Base-by-base conservation (phyloP, 1,140 invertebrate species). In the Cataglyphis hispanica region DNA sequence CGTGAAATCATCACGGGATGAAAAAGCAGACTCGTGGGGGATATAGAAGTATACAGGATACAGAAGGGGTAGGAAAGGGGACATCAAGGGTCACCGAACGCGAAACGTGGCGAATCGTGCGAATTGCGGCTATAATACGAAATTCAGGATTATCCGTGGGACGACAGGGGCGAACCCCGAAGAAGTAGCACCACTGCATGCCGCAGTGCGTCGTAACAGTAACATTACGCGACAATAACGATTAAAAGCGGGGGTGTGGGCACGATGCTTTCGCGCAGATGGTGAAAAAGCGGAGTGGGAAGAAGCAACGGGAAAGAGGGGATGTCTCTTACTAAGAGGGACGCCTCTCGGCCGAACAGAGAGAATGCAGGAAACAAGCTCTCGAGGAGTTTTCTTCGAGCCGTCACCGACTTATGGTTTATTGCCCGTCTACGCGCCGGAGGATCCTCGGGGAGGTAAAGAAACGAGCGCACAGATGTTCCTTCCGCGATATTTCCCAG, bases 211-310 rank as follows among this genome's bases (percentile, higher is more conserved):
- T 87, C 88, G 89, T 89, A 88, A 91, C 88, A 81, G 87, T 90
- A 89, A 90, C 87, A 86, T 91, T 86, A 87, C 86, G 76, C 86
- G 76, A 91, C 90, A 89, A 89, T 91, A 91, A 91, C 91, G 91
- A 91, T 91, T 91, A 91, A 91, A 91, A 91, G 84, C 80, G 85
- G 66, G 88, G 43, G 60, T 64, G 72, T 16, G n/a, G 27, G n/a
- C 19, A 46, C 31, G 76, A 37, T 53, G 58, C 50, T 84, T 63
- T 63, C 77, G 25, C 31, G n/a, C 77, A 81, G 84, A 81, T 58
- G 77, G 84, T 22, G 43, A 60, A 40, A 56, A 56, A 67, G 19
- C 8, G 34, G 50, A 16, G 22, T 27, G n/a, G 37, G 53, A 43
- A 5, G 53, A 56, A 43, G 25, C 16, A 60, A 56, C 13, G 67